Evolutionary conservation across 2,113 vertebrate genomes (phyloP).

Genomic region (Microtus pennsylvanicus): DNA sequence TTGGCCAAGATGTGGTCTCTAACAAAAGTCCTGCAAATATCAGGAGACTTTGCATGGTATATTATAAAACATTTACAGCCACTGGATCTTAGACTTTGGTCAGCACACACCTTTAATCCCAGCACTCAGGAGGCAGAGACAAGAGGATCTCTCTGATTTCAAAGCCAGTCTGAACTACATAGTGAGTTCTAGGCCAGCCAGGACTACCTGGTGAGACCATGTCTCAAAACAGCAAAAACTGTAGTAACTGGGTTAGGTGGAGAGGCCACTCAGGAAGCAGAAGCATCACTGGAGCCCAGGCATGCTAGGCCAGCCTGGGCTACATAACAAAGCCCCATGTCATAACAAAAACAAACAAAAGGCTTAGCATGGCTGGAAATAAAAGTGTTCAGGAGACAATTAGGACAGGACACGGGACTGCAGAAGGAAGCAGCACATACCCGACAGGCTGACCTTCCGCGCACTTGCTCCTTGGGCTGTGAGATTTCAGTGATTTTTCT

Average conservation of each 20-base stretch:
- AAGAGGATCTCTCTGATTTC: not conserved
- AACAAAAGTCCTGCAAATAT: not conserved
- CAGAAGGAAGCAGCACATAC: too few relatives aligned
- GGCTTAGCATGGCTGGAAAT: not conserved
- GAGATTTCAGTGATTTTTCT: conserved; percentile 30
- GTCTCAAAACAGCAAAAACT: not conserved
- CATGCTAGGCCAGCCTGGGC: not conserved
- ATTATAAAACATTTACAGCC: not conserved
- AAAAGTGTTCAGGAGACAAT: not conserved
- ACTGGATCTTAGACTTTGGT: not conserved
- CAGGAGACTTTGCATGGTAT: not conserved
- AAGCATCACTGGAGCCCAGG: not conserved
- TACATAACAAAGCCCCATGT: not conserved
- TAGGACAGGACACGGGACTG: not conserved
- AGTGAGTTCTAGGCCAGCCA: not conserved
- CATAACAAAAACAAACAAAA: not conserved
- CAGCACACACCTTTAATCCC: not conserved
- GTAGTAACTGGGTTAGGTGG: not conserved
- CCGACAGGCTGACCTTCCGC: too few relatives aligned
- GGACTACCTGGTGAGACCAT: not conserved
- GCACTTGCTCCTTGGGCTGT: not conserved
- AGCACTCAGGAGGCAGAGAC: not conserved
- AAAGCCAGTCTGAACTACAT: not conserved
- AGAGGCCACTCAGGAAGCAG: not conserved
- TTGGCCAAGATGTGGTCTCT: not conserved